A percentile compares a stretch with the other conserved stretches of the same genome.
These are phyloP conservation scores for Acanthosepion esculentum DNA, from an alignment of 2,888 invertebrate genomes.

Conservation along the genomic window DNA sequence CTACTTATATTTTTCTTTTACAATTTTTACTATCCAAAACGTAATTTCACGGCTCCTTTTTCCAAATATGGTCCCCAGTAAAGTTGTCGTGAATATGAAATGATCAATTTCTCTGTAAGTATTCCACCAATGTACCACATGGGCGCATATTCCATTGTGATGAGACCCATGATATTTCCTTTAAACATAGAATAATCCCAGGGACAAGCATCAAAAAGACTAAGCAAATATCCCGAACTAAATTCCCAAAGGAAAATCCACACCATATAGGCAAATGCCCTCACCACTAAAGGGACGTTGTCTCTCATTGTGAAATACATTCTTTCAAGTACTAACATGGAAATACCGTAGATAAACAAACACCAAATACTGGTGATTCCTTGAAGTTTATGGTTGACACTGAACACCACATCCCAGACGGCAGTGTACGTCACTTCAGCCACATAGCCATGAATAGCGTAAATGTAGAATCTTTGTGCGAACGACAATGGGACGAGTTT, in stretches of 20 bases:
- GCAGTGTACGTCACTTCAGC: constrained; percentile 77
- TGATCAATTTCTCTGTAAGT: constrained; percentile 64
- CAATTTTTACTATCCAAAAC: background rate
- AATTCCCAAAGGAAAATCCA: constrained; percentile 78
- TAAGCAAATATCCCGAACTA: constrained; percentile 76
- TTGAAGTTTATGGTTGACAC: constrained; percentile 73
- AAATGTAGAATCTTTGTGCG: constrained; percentile 71
- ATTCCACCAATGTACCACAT: constrained; percentile 75
- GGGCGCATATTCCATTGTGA: constrained; percentile 77
- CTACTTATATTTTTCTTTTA: background rate
- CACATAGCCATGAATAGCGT: constrained; percentile 74
- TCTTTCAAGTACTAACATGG: constrained; percentile 75
- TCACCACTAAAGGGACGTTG: constrained; percentile 70
- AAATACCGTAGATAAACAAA: constrained; percentile 76
- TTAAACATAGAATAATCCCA: constrained; percentile 77
- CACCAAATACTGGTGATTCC: constrained; percentile 78
- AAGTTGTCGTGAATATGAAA: constrained; percentile 63
- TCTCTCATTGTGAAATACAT: constrained; percentile 68
- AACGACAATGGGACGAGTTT: constrained; percentile 57
- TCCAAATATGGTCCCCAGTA: constrained; percentile 62
- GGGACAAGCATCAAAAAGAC: constrained; percentile 77
- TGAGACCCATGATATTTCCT: constrained; percentile 77
- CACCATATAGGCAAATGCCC: constrained; percentile 74
- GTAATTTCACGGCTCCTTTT: background rate
- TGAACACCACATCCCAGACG: constrained; percentile 76